Evolutionary conservation across 92 coral and sea anemone species (phyloP), one percentile per base, ranked within the genome.

Genomic region (Micromussa lordhowensis): DNA sequence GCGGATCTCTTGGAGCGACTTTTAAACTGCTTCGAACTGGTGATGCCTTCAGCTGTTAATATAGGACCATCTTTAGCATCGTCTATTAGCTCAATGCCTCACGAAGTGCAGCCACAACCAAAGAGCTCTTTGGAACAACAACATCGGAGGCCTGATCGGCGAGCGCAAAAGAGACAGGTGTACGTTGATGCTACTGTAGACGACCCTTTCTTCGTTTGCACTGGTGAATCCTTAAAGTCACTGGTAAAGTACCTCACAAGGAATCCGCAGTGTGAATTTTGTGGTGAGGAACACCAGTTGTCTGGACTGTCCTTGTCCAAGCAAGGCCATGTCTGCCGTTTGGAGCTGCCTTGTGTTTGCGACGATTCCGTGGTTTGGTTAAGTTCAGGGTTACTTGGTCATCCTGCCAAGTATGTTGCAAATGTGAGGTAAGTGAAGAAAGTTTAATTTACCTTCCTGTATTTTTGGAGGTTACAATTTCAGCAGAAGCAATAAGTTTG

Each of bases 341-440:
- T 81, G 55, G 85, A 81, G 36, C 13, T 81, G 21, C 85, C 85
- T 81, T 81, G 85, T 63, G 59, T 81, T 24, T 61, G 74, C 57
- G 22, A 69, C 26, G 85, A 81, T 35, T 81, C 72, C n/a, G 75
- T 81, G 14, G 75, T 81, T 24, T 81, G 85, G 85, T 75, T 81
- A 17, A 44, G 85, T 63, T 81, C 85, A 36, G 85, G 85, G 17
- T 28, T 63, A 24, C 75, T 81, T 34, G 85, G 85, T n/a, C 75
- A 81, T 63, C 85, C 85, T 81, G 75, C 85, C 30, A 81, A 81
- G 75, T 81, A 81, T 49, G 31, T 63, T 61, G 85, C 85, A 61
- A 81, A 81, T 81, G 75, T 81, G 49, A 81, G 58, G 85, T 81
- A 32, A 34, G 85, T 68, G 5, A 57, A 34, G 15, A 59, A 4